phyloP scores from a whole-genome alignment of 1,140 invertebrate genomes.

The Stenopsyche tienmushanensis region DNA sequence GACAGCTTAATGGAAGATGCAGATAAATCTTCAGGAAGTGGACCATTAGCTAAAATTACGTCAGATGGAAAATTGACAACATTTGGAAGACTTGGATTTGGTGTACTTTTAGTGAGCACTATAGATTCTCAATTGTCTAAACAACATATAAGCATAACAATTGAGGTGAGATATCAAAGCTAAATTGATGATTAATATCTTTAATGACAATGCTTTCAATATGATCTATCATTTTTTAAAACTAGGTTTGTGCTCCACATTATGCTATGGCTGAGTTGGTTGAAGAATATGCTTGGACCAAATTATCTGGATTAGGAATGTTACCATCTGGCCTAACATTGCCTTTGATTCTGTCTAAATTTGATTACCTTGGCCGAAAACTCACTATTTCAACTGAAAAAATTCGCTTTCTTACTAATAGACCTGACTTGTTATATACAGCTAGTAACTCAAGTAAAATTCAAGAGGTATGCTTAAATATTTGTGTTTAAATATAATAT shows the following conservation, averaged over 20 bases:
- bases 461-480: background rate
- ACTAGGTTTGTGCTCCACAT: slow-evolving; percentile 32
- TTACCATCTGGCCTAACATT: slow-evolving; percentile 31
- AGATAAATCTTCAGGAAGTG: background rate
- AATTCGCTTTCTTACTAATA: slow-evolving; percentile 8
- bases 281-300: background rate
- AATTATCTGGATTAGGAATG: slow-evolving; percentile 4
- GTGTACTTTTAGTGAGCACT: slow-evolving; percentile 21
- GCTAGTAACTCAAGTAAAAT: background rate
- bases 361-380: slow-evolving; percentile 29
- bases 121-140: slow-evolving; percentile 10
- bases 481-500: background rate
- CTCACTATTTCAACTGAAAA: slow-evolving; percentile 3
- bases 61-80: slow-evolving; percentile 28
- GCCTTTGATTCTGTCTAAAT: slow-evolving; percentile 12
- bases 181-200: background rate
- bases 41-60: slow-evolving; percentile 26
- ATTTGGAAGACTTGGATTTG: slow-evolving; percentile 20
- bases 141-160: slow-evolving; percentile 17
- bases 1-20: slow-evolving; percentile 30
- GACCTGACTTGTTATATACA: slow-evolving; percentile 9
- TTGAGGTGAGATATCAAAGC: slow-evolving; percentile 24
- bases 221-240: slow-evolving; percentile 3
- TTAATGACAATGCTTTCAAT: background rate
- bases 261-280: slow-evolving; percentile 29